phyloP scores from a whole-genome alignment of 2,888 invertebrate species.

The Azorinus chamasolen region DNA sequence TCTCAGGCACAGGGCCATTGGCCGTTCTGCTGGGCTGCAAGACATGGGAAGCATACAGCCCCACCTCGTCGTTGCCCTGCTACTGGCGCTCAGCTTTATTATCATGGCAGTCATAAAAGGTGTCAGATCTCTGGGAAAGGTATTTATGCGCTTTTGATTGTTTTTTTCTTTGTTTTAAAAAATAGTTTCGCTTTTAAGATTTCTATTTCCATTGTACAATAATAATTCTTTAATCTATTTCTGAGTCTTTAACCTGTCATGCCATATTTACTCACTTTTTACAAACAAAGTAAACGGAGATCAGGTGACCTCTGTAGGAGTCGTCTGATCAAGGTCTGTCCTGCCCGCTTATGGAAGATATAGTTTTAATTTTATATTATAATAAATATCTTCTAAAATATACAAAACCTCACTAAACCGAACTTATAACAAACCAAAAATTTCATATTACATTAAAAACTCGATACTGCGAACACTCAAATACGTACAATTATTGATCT shows the following conservation, averaged over 20 bases:
- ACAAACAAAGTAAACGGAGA: too few relatives aligned
- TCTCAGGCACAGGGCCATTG: conserved; percentile 22
- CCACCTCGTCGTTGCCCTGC: conserved; percentile 28
- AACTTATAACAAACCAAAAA: too few relatives aligned
- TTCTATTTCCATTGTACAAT: background rate
- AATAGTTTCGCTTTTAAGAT: background rate
- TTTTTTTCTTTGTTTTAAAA: background rate
- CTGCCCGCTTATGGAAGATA: too few relatives aligned
- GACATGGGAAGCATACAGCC: conserved; percentile 34
- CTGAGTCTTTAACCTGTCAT: background rate
- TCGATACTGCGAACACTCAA: too few relatives aligned
- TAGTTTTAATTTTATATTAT: too few relatives aligned
- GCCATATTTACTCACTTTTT: too few relatives aligned
- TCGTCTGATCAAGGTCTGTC: too few relatives aligned
- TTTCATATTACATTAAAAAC: too few relatives aligned
- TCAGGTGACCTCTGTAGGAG: too few relatives aligned
- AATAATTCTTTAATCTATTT: background rate
- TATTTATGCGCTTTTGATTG: background rate
- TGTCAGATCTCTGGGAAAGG: conserved; percentile 33
- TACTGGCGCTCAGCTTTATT: conserved; percentile 22
- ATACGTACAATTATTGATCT: too few relatives aligned
- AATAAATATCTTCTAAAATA: too few relatives aligned
- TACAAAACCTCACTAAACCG: too few relatives aligned
- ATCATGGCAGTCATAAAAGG: conserved; percentile 33
- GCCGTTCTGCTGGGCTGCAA: conserved; percentile 21